Conservation (phyloP, 2,113 vertebrate genomes). For the Stigmatopora nigra region DNA sequence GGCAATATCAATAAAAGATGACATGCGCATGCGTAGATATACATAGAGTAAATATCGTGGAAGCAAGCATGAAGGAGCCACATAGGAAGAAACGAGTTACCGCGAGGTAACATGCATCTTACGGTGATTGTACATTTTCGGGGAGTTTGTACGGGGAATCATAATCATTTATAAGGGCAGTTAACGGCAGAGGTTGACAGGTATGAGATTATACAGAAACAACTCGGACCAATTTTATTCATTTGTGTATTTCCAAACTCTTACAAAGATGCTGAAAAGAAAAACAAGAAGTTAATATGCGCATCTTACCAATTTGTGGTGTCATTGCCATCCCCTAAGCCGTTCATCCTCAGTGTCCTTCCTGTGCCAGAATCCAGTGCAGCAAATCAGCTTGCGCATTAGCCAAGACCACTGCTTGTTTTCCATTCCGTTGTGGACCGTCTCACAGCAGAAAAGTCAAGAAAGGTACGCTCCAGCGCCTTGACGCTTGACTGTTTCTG, state of each 20-base stretch:
- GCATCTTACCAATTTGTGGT: background rate
- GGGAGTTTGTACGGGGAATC: too few species aligned
- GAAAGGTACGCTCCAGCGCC: background rate
- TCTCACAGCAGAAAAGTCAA: conserved; percentile 6
- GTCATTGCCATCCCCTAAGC: background rate
- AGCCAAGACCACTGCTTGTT: conserved; percentile 1
- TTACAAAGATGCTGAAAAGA: background rate
- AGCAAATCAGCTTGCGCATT: background rate
- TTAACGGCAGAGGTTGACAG: too few species aligned
- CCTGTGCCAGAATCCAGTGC: background rate
- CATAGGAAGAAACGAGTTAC: too few species aligned
- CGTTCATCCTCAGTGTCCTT: background rate
- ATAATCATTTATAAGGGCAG: too few species aligned
- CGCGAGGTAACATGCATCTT: too few species aligned
- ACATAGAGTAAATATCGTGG: too few species aligned
- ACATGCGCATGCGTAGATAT: too few species aligned
- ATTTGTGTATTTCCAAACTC: background rate
- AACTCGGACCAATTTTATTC: background rate
- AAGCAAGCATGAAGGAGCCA: too few species aligned
- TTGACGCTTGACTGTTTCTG: conserved; percentile 7
- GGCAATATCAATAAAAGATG: too few species aligned
- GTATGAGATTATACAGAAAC: background rate
- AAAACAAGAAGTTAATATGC: background rate
- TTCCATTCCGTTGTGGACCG: conserved; percentile 7
- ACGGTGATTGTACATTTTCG: too few species aligned